Evolutionary conservation across 1,140 invertebrate genomes (phyloP), one percentile per base, ranked within the genome.

Genomic region (Centruroides sculpturatus): DNA sequence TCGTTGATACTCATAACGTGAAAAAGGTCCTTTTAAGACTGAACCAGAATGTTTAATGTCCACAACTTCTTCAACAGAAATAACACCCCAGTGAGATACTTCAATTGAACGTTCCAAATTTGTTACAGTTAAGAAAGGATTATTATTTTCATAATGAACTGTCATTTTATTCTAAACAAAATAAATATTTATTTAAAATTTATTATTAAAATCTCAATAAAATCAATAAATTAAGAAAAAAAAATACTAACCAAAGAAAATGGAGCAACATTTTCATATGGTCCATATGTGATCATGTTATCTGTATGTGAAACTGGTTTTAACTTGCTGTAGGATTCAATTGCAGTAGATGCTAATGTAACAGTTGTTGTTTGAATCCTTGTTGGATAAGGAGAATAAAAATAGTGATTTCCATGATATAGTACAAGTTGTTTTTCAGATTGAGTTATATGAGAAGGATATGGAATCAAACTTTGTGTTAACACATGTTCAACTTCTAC

Each of bases 81-180:
- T 93, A 69, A 98, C 98, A 13, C 96, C 96, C 97, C 97, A 99
- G 73, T 98, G 95, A 0, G 95, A 99, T 2, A 99, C 81, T 76
- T 99, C 95, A 69, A 99, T 89, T 0, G 83, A 76, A 48, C 97
- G 80, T 61, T 91, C 85, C 65, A 99, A 73, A 48, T 79, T 79
- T 0, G 86, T 91, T 0, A 98, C 87, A 36, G 89, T 92, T 52
- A 99, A 74, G 54, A 96, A 94, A 54, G 86, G 81, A 72, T 96
- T 95, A 67, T 76, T 78, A 75, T 98, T 99, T 74, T 98, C 96
- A 74, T 87, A 97, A 73, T 99, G 97, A 56, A 98, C 77, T 35
- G 72, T 76, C 62, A 97, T 71, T 69, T 85, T 80, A 65, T 86
- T 81, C 76, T 77, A 62, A 46, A 64, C 64, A 59, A 35, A 52